Evolutionary conservation across 2,888 invertebrate genomes (phyloP), one percentile per base, ranked within the genome.

Genomic region (Tortricodes alternella): DNA sequence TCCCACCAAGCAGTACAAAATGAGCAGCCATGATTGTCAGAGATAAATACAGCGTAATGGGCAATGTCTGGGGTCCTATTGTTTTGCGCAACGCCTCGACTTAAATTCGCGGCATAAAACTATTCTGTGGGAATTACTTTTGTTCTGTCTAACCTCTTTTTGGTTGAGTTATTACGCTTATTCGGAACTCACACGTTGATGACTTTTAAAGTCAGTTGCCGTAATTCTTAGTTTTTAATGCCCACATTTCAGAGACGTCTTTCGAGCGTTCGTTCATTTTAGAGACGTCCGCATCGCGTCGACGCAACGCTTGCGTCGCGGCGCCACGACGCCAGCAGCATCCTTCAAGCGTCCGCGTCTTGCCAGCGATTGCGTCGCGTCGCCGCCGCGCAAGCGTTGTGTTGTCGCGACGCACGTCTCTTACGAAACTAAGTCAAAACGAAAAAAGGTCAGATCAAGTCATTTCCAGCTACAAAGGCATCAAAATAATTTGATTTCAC

Each of bases 11-110:
- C 8, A 34, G 21, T 34, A 11, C 35, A 18, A 44, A 52, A 52
- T 52, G 52, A 52, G 52, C 35, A 37, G 34, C 43, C 52, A 52
- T 52, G 52, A 52, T 52, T 43, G 52, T 52, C 52, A 52, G 18
- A 44, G 52, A 52, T 43, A 52, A 44, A 52, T 35, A 44, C 44
- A 52, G 52, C 43, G 43, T 37, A 35, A 44, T 43, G 43, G 34
- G 35, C 34, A 35, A 35, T 52, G 43, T 52, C 43, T 52, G 35
- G 43, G 23, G 39, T 9, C 11, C 48, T 29, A 55, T 55, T 55
- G 48, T 55, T 43, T 48, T 24, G 11, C 11, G 35, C 38, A 53
- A 39, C 39, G 39, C 35, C 27, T 24, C 37, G 4, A 1, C 21
- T 18, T 16, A 7, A 37, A 16, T 13, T 24, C 39, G 39, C 23